Conservation (phyloP, 2,797 vertebrate species). For the Myotis daubentonii region DNA sequence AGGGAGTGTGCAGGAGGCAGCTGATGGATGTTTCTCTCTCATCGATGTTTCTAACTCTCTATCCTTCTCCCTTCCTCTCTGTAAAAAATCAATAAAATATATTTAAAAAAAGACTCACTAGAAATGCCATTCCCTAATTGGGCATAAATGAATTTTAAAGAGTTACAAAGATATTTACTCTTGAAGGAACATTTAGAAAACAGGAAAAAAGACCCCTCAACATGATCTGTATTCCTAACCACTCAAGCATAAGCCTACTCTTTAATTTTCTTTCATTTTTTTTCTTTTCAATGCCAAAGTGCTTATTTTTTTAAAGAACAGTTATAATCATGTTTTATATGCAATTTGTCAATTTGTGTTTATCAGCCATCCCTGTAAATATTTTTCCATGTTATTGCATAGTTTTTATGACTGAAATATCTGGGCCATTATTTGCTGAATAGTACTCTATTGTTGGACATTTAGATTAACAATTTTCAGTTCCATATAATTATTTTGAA, state of each 20-base stretch:
- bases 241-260: background rate
- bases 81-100: no score
- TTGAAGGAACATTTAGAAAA: slow-evolving; percentile 47
- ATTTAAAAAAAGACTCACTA: background rate
- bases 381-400: slow-evolving; percentile 46
- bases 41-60: no score
- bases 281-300: slow-evolving; percentile 27
- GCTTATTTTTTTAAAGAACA: slow-evolving; percentile 30
- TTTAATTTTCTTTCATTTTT: background rate
- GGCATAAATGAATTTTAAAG: slow-evolving; percentile 22
- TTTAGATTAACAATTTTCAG: slow-evolving; percentile 62
- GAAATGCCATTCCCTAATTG: slow-evolving; percentile 6
- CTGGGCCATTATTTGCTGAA: slow-evolving; percentile 44
- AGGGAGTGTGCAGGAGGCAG: no score
- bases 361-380: slow-evolving; percentile 40
- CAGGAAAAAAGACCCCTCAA: background rate
- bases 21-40: no score
- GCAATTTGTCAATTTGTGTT: slow-evolving; percentile 21
- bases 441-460: slow-evolving; percentile 33
- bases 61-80: no score
- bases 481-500: slow-evolving; percentile 67
- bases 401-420: slow-evolving; percentile 33
- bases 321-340: slow-evolving; percentile 20
- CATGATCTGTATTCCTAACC: background rate
- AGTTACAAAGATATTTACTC: slow-evolving; percentile 46